Evolutionary conservation across 2,888 invertebrate genomes (phyloP).

Genomic region (Hypomecis atomaria): DNA sequence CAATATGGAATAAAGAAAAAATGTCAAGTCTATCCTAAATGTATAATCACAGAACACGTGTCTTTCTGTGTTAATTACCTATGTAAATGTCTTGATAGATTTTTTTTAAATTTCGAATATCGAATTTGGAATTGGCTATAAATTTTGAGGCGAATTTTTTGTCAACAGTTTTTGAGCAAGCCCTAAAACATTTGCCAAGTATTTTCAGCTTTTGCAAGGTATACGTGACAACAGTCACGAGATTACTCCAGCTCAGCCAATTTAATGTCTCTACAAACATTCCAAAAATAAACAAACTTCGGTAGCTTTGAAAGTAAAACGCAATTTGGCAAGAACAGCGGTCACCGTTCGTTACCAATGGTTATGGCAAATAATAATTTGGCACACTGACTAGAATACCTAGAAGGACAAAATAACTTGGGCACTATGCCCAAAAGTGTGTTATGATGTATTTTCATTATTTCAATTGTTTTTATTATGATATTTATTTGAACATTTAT

Average conservation of each 20-base stretch:
- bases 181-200: no score
- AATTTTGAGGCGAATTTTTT: no score
- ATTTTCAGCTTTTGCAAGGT: no score
- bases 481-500: constrained; percentile 1
- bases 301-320: constrained; percentile 10
- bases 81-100: no score
- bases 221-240: constrained; percentile 7
- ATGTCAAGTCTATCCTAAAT: no score
- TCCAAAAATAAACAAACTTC: constrained; percentile 13
- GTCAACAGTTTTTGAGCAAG: no score
- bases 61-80: no score
- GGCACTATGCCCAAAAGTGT: constrained; percentile 65
- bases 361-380: constrained; percentile 47
- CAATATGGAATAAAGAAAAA: no score
- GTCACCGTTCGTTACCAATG: constrained; percentile 29
- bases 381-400: constrained; percentile 50
- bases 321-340: constrained; percentile 27
- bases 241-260: constrained; percentile 4
- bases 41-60: no score
- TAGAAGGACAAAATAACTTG: constrained; percentile 62
- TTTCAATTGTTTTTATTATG: constrained; percentile 27
- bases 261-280: constrained; percentile 1
- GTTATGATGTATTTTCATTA: constrained; percentile 47
- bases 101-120: no score
- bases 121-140: no score